Conservation (phyloP, 2,888 invertebrate species). For the Yponomeuta sedellus region DNA sequence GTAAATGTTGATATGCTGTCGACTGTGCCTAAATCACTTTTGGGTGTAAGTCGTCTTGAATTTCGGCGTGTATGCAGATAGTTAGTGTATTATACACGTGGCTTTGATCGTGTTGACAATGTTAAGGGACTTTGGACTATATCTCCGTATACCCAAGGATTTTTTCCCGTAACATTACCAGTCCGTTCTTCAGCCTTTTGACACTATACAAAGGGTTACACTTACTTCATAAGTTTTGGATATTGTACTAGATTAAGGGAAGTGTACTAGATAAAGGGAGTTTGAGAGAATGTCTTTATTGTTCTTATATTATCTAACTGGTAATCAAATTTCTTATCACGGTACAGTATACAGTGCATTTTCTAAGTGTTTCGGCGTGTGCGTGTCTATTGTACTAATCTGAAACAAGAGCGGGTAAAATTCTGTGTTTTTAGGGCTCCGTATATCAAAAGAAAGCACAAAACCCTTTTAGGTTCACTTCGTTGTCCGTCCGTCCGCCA, state of each 20-base stretch:
- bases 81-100: slow-evolving; percentile 12
- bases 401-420: too few species aligned
- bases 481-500: too few species aligned
- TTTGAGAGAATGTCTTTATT: neutral
- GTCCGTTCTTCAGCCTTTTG: neutral
- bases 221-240: neutral
- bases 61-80: neutral
- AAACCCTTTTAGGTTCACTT: too few species aligned
- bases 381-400: too few species aligned
- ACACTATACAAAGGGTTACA: neutral
- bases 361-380: too few species aligned
- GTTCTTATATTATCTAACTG: neutral
- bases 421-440: too few species aligned
- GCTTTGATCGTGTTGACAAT: neutral
- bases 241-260: neutral
- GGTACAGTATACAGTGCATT: neutral
- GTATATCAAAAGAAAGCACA: too few species aligned
- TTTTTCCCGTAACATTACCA: neutral
- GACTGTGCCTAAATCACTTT: too few species aligned
- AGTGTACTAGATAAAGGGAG: neutral
- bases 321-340: neutral
- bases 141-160: neutral
- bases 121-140: neutral
- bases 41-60: too few species aligned
- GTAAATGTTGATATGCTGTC: too few species aligned